Evolutionary conservation across 2,888 invertebrate genomes (phyloP), one percentile per base, ranked within the genome.

Genomic region (Harpalus rufipes): DNA sequence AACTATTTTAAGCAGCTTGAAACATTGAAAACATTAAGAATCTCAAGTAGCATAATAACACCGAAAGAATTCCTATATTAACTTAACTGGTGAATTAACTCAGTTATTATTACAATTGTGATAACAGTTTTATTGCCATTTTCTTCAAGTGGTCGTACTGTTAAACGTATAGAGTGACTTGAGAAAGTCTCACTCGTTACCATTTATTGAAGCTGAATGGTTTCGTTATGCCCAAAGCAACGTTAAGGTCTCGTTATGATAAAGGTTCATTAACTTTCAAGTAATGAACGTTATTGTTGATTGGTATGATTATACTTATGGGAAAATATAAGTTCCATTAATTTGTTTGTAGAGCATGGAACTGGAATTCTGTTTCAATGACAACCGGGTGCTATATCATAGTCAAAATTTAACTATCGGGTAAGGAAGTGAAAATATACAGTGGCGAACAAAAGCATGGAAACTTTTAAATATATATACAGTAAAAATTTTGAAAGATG

Each of bases 1-100:
- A 44, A 44, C 44, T 74, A 74, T 74, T 44, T 74, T 74, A 74
- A 74, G 72, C 72, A 7, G 72, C 72, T 74, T 74, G 72, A 74
- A 74, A 68, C 68, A 68, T 68, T 39, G 16, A 65, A 63, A 68
- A 32, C 68, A 68, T 68, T 44, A 10, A 16, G 18, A 44, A 74
- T 74, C 16, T 74, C 72, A 74, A 74, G 72, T 74, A 51, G 10
- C 4, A 51, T 12, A 51, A 12, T 51, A 51, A 51, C 44, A 51
- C 32, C 32, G 5, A 32, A 32, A 32, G 32, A 32, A 32, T 32
- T 32, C 32, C 32, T 32, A 32, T 32, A 32, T 32, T 32, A 32
- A 12, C 44, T 51, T 51, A 51, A 51, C 44, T 51, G 44, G 44
- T 51, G 65, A 65, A 65, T 65, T 78, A 84, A 74, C 32, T 32